Evolutionary conservation across 2,797 vertebrate species (phyloP), one percentile per base, ranked within the genome.

Genomic region (Hyperoplus lanceolatus): DNA sequence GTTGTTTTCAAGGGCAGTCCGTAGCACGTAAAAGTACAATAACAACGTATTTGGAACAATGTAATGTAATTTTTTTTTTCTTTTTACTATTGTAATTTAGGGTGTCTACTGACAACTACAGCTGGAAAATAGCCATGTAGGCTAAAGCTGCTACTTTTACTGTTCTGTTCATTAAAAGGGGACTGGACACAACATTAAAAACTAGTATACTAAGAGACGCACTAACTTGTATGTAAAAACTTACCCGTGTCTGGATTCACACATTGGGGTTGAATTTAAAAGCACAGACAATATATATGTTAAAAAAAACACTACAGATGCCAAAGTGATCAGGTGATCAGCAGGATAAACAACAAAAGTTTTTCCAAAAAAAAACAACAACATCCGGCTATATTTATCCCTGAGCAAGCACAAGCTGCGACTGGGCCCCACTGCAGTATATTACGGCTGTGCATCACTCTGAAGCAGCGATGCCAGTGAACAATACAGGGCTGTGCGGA

Each of bases 191-290:
- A 29, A 29, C 29, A 29, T 29, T 29, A 29, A 29, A 29, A 29
- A 29, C 29, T 29, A 29, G 29, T 29, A 29, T 3, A 29, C 29
- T 29, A 77, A 15, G 10, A 46, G 18, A 56, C 43, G 13, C 10
- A 75, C 70, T 56, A 36, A 29, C 63, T 55, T 64, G 46, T 57
- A 39, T 3, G 1, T 21, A 29, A 29, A 29, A 29, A 92, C 93
- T 91, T 86, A 94, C 93, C 91, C n/a, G 68, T 18, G 70, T 91
- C 93, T 93, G 78, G 56, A 80, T 77, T 85, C 81, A 70, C 59
- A 88, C 79, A 82, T 79, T 51, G 57, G 79, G 60, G 63, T 60
- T 51, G 69, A 85, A 60, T 79, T 84, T 68, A 84, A 29, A 29
- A 89, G 79, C 83, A 88, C 45, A 85, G 70, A 92, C 88, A 89